Evolutionary conservation across 2,888 invertebrate genomes (phyloP), one percentile per base, ranked within the genome.

Genomic region (Catocala sponsa): DNA sequence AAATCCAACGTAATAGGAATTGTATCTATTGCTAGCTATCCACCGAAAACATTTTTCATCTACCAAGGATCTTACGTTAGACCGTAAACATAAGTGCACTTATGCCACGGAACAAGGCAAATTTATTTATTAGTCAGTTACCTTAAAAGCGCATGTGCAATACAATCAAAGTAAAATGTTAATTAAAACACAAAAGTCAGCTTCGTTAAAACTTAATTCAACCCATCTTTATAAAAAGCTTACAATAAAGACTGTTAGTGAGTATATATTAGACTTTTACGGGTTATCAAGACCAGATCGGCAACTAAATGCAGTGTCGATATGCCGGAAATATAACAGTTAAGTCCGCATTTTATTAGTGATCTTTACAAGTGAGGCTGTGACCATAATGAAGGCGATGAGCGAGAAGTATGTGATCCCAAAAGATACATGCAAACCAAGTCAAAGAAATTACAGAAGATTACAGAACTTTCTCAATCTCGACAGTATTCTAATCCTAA

Each of bases 261-360:
- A 65, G 55, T 59, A 52, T 60, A 32, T 51, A 49, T 42, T 68
- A 7, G 48, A 56, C 51, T 38, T 61, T 59, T 50, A 65, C 47
- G 0, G 51, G 49, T 65, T 75, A 75, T 68, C 70, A 66, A 44
- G 53, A 51, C 44, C 42, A 66, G 61, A 70, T 72, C 70, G 56
- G 47, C 63, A 59, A 63, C 63, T 65, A 48, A 64, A 69, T 57
- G 61, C 63, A 52, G 51, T 60, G 59, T 55, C 68, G 59, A 69
- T 59, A 63, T 67, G 69, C 73, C 70, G 72, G 70, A 65, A 50
- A 60, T 65, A 72, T 72, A 79, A 77, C 64, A 65, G 59, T 74
- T 78, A 76, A 73, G 62, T 76, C 59, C 32, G 46, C 56, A 59
- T 68, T 76, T 80, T 77, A 75, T 75, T 59, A 51, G 56, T 51